Conservation (phyloP, 2,113 vertebrate genomes). For the Cochlearius cochlearius region DNA sequence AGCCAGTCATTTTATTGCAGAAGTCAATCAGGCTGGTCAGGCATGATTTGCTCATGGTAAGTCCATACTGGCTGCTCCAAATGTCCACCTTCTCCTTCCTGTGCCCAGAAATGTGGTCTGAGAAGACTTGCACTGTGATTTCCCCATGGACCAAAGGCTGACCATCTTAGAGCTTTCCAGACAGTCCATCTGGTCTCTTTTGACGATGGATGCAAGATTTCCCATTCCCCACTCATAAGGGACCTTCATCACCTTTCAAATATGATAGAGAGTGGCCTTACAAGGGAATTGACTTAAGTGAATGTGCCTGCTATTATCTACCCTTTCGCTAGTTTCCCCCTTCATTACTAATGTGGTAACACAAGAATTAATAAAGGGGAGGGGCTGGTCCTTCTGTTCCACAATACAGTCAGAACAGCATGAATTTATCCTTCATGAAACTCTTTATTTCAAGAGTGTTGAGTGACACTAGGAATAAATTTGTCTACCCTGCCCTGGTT, state of each 20-base stretch:
- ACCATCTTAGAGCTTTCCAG: neutral
- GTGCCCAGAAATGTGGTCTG: neutral
- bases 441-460: neutral
- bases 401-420: neutral
- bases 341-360: neutral
- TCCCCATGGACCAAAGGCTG: neutral
- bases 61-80: neutral
- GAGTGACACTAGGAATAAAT: neutral
- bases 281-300: neutral
- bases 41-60: neutral
- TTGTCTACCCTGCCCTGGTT: neutral
- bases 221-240: neutral
- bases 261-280: fast-evolving
- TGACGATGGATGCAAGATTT: neutral
- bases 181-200: neutral
- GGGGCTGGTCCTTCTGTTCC: neutral
- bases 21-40: neutral
- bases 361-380: neutral
- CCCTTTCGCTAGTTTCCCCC: neutral
- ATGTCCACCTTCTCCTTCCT: neutral
- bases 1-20: neutral
- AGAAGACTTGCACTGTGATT: neutral
- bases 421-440: neutral
- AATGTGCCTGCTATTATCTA: neutral
- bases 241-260: neutral